Percentiles rank a stretch among this genome's conserved stretches.
phyloP scores from a whole-genome alignment of 2,888 invertebrate genomes.

The Brachyptera risi region DNA sequence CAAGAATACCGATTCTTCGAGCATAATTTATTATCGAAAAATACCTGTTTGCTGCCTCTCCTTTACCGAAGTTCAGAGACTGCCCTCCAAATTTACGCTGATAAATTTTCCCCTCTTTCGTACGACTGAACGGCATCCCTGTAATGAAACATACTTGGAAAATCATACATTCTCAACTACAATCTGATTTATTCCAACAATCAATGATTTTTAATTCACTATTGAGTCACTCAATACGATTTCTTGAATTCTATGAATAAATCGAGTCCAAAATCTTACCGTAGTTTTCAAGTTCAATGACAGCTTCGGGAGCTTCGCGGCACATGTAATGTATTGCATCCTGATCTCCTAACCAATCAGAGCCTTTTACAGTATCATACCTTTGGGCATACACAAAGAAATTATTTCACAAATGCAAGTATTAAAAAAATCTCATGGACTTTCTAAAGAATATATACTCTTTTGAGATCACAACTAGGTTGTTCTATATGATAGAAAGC shows the following conservation, averaged over 20 bases:
- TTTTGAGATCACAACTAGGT: no score
- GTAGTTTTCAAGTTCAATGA: conserved; percentile 57
- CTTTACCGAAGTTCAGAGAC: conserved; percentile 61
- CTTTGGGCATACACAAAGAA: conserved; percentile 26
- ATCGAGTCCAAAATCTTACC: conserved; percentile 35
- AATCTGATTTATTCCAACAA: no score
- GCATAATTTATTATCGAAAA: no score
- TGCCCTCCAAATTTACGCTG: conserved; percentile 71
- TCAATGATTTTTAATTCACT: no score
- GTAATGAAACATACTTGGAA: no score
- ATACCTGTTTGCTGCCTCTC: conserved; percentile 55
- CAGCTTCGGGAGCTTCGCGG: conserved; percentile 55
- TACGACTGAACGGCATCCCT: conserved; percentile 66
- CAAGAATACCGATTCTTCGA: no score
- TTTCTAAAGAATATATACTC: background rate
- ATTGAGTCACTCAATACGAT: no score
- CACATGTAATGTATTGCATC: conserved; percentile 78
- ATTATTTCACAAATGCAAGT: background rate
- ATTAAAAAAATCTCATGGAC: background rate
- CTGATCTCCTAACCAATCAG: conserved; percentile 72
- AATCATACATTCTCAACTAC: no score
- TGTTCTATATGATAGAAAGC: no score
- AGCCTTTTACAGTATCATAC: conserved; percentile 69
- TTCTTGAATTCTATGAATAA: no score
- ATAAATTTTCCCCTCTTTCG: conserved; percentile 64